These are phyloP conservation scores for Charina bottae DNA, from an alignment of 2,113 vertebrate genomes.

Conservation along the genomic window DNA sequence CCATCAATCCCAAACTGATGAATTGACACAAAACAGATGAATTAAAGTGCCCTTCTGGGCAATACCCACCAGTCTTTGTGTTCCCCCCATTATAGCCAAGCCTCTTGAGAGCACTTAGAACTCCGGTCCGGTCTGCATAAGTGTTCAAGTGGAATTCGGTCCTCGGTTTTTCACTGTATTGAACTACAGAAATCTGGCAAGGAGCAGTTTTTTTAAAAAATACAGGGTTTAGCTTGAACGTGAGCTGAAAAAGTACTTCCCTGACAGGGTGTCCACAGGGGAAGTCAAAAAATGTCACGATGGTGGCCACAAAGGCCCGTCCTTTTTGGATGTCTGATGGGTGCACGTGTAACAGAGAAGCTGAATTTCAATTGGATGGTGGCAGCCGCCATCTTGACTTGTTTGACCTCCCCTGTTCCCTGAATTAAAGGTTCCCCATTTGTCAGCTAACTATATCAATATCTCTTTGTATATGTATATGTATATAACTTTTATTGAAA, in stretches of 20 bases:
- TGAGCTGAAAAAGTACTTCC: neutral
- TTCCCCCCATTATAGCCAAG: constrained; percentile 84
- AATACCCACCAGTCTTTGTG: constrained; percentile 82
- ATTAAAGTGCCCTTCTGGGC: rapidly evolving
- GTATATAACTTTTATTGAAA: no score
- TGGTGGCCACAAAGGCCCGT: no score
- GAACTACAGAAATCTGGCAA: constrained; percentile 85
- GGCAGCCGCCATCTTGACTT: no score
- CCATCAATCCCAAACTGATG: neutral
- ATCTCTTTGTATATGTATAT: no score
- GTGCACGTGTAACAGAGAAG: no score
- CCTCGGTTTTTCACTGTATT: constrained; percentile 86
- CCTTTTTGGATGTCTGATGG: no score
- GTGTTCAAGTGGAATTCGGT: constrained; percentile 80
- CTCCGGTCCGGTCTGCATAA: constrained; percentile 79
- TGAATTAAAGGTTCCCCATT: no score
- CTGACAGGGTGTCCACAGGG: no score
- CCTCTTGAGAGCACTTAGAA: constrained; percentile 75
- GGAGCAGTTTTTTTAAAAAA: neutral
- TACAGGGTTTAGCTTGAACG: neutral
- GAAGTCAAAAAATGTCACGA: no score
- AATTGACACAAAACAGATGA: neutral
- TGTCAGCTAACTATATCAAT: no score
- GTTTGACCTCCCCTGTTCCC: no score
- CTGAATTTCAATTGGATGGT: no score